phyloP scores from a whole-genome alignment of 2,888 invertebrate genomes.

The Zelleria hepariella region DNA sequence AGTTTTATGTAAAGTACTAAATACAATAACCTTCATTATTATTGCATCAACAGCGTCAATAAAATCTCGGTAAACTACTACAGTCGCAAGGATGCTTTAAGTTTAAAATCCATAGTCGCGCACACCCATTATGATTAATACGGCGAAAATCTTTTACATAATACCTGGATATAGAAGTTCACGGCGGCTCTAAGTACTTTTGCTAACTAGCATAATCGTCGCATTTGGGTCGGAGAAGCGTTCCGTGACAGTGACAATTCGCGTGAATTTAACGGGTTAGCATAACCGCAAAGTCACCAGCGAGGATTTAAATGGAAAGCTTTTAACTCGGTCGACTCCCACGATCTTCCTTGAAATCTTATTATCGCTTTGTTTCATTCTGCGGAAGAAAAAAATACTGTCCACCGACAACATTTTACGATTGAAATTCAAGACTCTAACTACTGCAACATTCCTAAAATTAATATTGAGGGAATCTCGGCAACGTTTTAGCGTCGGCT shows the following conservation, averaged over 20 bases:
- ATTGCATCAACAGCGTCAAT: no score
- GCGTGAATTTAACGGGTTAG: slow-evolving; percentile 27
- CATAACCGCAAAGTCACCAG: slow-evolving; percentile 22
- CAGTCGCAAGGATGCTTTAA: neutral
- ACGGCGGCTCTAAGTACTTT: slow-evolving; percentile 21
- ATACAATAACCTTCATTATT: no score
- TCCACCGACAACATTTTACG: neutral
- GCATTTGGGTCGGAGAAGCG: slow-evolving; percentile 22
- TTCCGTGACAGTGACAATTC: slow-evolving; percentile 4
- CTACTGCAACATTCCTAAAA: neutral
- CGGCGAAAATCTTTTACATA: neutral
- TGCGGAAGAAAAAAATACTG: neutral
- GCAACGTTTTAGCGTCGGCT: neutral
- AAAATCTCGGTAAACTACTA: no score
- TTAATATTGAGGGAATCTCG: no score
- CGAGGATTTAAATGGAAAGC: neutral
- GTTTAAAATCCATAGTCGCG: neutral
- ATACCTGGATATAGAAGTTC: slow-evolving; percentile 17
- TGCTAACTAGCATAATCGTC: slow-evolving; percentile 30
- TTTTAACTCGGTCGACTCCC: neutral
- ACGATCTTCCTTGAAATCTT: neutral
- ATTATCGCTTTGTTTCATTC: neutral
- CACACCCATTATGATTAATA: neutral
- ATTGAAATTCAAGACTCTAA: neutral
- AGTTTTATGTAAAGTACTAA: no score